These are phyloP conservation scores for Drosophila sechellia DNA, from an alignment of 1,140 invertebrate species.

Conservation along the genomic window DNA sequence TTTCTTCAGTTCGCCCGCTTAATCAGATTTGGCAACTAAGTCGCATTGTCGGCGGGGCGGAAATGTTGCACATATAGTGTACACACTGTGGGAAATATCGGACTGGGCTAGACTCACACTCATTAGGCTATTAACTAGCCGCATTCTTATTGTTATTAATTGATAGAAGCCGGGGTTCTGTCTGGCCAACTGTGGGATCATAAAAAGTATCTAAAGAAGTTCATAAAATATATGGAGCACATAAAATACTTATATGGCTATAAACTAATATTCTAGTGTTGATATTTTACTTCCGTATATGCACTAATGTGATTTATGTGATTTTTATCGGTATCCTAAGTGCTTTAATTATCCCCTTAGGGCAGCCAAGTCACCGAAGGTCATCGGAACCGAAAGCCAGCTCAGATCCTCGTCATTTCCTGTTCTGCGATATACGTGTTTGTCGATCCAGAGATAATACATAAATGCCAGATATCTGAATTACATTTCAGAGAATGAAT, in stretches of 20 bases:
- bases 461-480: conserved; percentile 24
- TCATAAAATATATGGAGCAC: background rate
- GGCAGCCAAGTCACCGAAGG: conserved; percentile 35
- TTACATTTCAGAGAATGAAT: conserved; percentile 31
- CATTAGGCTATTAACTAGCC: conserved; percentile 70
- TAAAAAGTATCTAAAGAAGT: background rate
- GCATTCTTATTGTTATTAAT: conserved; percentile 68
- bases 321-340: no score
- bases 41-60: conserved; percentile 53
- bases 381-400: conserved; percentile 29
- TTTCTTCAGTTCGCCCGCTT: conserved; percentile 43
- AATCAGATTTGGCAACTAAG: conserved; percentile 74
- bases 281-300: no score
- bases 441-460: conserved; percentile 23
- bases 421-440: conserved; percentile 35
- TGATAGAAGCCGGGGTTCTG: conserved; percentile 40
- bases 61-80: conserved; percentile 36
- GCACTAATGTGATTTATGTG: no score
- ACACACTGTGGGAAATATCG: conserved; percentile 62
- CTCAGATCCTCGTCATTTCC: conserved; percentile 64
- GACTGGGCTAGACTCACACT: conserved; percentile 44
- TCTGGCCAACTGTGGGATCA: background rate
- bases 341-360: background rate
- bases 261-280: no score
- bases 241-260: background rate